Conservation (phyloP, 2,888 invertebrate species). For the Quadroppia sp. region DNA sequence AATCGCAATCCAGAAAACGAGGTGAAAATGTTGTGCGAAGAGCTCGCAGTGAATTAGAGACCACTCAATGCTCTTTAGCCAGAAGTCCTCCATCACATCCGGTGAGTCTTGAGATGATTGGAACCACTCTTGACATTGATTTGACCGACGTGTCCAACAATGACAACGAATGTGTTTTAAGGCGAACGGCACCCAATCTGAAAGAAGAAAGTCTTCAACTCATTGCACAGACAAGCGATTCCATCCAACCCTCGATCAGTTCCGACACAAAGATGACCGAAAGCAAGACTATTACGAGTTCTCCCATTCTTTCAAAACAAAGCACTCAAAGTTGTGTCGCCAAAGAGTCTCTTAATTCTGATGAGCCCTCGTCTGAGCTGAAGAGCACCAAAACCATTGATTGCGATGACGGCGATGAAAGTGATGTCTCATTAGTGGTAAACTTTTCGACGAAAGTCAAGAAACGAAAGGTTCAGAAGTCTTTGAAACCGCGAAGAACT, state of each 20-base stretch:
- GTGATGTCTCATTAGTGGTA: conserved; percentile 36
- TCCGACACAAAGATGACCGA: background rate
- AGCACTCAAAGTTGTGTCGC: background rate
- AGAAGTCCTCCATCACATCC: conserved; percentile 49
- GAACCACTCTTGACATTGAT: conserved; percentile 4
- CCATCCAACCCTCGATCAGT: background rate
- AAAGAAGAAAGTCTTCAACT: background rate
- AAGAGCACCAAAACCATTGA: background rate
- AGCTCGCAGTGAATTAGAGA: conserved; percentile 52
- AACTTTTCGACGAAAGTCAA: conserved; percentile 34
- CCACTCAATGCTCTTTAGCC: conserved; percentile 46
- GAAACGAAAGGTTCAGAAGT: conserved; percentile 4
- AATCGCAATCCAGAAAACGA: conserved; percentile 1
- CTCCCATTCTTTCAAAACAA: background rate
- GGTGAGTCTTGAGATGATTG: conserved; percentile 49
- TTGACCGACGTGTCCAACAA: conserved; percentile 17
- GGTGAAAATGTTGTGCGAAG: conserved; percentile 49
- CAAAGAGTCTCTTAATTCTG: background rate
- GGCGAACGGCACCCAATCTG: conserved; percentile 18
- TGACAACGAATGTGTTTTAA: background rate
- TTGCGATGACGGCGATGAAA: conserved; percentile 41
- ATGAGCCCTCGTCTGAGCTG: background rate
- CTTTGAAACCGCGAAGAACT: background rate
- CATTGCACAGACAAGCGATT: background rate
- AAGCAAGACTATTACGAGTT: background rate